These are phyloP conservation scores for Acridotheres tristis DNA, from an alignment of 2,797 vertebrate species.

Conservation along the genomic window DNA sequence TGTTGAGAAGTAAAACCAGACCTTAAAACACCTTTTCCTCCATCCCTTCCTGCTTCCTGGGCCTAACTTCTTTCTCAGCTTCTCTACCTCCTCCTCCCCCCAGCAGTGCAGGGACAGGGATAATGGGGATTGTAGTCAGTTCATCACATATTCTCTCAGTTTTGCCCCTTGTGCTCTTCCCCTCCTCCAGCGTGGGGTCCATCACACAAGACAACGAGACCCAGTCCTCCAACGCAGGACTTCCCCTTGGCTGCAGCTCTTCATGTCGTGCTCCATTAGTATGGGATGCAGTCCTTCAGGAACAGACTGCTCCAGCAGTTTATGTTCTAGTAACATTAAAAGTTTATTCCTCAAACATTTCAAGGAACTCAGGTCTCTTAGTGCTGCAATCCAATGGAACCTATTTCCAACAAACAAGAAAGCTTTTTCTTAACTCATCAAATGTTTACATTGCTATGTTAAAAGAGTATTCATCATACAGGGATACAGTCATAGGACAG, in stretches of 20 bases:
- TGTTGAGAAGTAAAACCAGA: not conserved
- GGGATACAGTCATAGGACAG: not conserved
- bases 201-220: not conserved
- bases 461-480: not conserved
- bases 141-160: not conserved
- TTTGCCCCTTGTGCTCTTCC: not conserved
- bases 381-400: not conserved
- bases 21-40: not conserved
- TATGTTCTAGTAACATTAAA: not conserved
- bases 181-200: not conserved
- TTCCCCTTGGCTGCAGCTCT: not conserved
- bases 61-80: not conserved
- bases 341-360: not conserved
- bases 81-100: not conserved
- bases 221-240: not conserved
- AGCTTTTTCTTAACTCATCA: not conserved
- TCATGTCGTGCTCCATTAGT: accelerated
- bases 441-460: not conserved
- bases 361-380: not conserved
- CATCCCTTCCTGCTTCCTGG: not conserved
- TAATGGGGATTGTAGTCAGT: not conserved
- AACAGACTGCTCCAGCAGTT: not conserved
- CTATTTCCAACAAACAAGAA: not conserved
- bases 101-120: not conserved
- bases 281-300: not conserved